Evolutionary conservation across 2,888 invertebrate species (phyloP).

Genomic region (Zeuzera pyrina): DNA sequence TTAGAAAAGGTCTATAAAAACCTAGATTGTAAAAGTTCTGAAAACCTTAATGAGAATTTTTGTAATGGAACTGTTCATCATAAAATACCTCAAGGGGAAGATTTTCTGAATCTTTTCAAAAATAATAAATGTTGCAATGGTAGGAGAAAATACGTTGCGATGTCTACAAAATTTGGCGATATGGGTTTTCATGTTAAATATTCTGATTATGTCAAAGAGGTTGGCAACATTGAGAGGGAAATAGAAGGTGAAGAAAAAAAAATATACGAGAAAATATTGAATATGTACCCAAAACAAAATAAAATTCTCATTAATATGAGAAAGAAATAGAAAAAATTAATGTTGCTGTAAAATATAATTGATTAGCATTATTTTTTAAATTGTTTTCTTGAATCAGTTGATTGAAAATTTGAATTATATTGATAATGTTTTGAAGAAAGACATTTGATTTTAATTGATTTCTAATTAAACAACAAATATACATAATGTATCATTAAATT

Average conservation of each 20-base stretch:
- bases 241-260: constrained; percentile 20
- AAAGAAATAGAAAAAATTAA: too few relatives aligned
- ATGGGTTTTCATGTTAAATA: constrained; percentile 46
- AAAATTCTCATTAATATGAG: constrained; percentile 14
- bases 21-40: constrained; percentile 41
- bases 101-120: constrained; percentile 34
- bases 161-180: constrained; percentile 43
- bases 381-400: too few relatives aligned
- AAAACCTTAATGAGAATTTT: constrained; percentile 16
- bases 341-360: too few relatives aligned
- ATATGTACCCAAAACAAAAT: constrained; percentile 45
- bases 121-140: constrained; percentile 7
- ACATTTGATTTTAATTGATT: too few relatives aligned
- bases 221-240: constrained; percentile 16
- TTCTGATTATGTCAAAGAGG: constrained; percentile 31
- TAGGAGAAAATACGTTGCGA: constrained; percentile 21
- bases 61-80: constrained; percentile 9
- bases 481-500: too few relatives aligned
- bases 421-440: too few relatives aligned
- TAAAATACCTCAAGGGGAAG: constrained; percentile 29
- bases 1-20: constrained; percentile 45
- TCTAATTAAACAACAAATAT: too few relatives aligned
- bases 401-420: too few relatives aligned
- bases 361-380: too few relatives aligned
- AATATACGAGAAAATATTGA: constrained; percentile 25